phyloP scores from a whole-genome alignment of 2,888 invertebrate genomes.

The Heteromurus nitidus region DNA sequence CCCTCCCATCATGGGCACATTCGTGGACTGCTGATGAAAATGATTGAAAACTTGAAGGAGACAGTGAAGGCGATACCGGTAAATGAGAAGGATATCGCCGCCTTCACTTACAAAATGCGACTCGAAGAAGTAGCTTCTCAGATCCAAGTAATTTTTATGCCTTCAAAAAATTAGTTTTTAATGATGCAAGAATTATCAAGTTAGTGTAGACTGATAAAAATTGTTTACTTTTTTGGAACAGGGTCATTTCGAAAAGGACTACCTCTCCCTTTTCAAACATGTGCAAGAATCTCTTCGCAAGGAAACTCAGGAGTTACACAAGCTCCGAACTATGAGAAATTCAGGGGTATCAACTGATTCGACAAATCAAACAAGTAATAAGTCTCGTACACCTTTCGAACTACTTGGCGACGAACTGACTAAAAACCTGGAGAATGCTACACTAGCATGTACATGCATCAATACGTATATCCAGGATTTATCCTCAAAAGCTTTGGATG shows the following conservation, averaged over 20 bases:
- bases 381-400: neutral
- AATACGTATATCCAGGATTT: neutral
- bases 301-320: neutral
- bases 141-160: constrained; percentile 6
- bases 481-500: neutral
- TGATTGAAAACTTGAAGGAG: neutral
- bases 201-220: too few relatives aligned
- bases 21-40: neutral
- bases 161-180: too few relatives aligned
- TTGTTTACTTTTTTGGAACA: too few relatives aligned
- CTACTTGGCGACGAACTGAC: neutral
- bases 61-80: neutral
- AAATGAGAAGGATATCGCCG: neutral
- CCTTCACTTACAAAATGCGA: neutral
- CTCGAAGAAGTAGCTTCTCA: neutral
- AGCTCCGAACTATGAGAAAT: constrained; percentile 1
- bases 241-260: neutral
- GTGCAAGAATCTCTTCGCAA: neutral
- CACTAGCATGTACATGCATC: neutral
- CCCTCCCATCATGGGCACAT: neutral
- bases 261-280: neutral
- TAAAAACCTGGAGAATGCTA: neutral
- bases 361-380: too few relatives aligned
- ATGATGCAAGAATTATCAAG: too few relatives aligned
- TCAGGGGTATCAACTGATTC: too few relatives aligned